phyloP scores from a whole-genome alignment of 1,140 invertebrate genomes.

The Orchesella cincta region DNA sequence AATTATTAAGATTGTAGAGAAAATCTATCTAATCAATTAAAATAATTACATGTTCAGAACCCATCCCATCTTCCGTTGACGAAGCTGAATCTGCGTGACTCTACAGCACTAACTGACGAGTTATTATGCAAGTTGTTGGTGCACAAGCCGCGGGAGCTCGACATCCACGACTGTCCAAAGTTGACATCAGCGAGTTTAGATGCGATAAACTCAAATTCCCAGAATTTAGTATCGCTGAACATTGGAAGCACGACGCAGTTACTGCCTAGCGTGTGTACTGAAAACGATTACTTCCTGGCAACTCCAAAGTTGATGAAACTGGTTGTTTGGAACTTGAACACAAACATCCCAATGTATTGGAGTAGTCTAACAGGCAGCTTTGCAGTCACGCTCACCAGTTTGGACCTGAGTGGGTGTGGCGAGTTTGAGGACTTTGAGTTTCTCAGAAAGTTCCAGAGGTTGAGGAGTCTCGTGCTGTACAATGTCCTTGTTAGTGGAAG shows the following conservation, averaged over 20 bases:
- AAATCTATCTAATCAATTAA: too few species aligned
- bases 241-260: constrained; percentile 54
- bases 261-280: too few species aligned
- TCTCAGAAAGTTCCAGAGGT: not conserved
- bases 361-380: constrained; percentile 48
- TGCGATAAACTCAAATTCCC: constrained; percentile 60
- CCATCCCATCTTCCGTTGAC: constrained; percentile 67
- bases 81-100: constrained; percentile 68
- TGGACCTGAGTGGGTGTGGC: constrained; percentile 77
- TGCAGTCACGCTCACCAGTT: constrained; percentile 65
- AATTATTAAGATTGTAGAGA: constrained; percentile 50
- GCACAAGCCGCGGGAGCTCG: constrained; percentile 72
- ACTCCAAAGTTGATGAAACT: constrained; percentile 6
- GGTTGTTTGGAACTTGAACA: constrained; percentile 11
- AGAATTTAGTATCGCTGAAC: constrained; percentile 55
- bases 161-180: constrained; percentile 70
- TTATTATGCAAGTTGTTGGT: constrained; percentile 68
- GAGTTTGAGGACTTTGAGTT: constrained; percentile 54
- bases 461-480: constrained; percentile 24
- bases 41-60: constrained; percentile 72
- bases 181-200: constrained; percentile 65
- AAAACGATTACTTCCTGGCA: too few species aligned
- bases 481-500: not conserved
- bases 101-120: constrained; percentile 66
- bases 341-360: not conserved